Evolutionary conservation across 2,888 invertebrate species (phyloP), one percentile per base, ranked within the genome.

Genomic region (Trachelus tabidus): DNA sequence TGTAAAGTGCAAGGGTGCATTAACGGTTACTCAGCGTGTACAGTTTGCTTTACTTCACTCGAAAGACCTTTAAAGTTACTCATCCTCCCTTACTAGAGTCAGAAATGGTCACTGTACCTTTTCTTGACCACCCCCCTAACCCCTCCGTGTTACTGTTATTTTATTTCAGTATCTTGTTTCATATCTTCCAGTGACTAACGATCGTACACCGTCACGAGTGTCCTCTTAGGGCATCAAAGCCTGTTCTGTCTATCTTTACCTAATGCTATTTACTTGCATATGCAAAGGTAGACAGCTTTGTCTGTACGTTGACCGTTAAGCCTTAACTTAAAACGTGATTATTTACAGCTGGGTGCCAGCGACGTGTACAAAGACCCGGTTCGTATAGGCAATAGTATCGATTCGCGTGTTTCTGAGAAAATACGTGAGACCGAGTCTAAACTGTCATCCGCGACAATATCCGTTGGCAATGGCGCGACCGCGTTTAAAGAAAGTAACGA

Each of bases 321-420:
- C 56, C 9, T 23, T 56, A 56, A 56, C 23, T 6, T 23, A 3
- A 23, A 56, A 56, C 23, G 9, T 56, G 56, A 56, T 56, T 78
- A 73, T 78, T 76, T 75, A 68, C 78, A 78, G 78, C 33, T 78
- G 76, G 78, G 73, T 56, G 76, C 33, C 30, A 75, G 37, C 23
- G 77, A 37, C n/a, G 33, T 73, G 68, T 77, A 34, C 69, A 75
- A 75, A 77, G 75, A 69, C 71, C 9, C 34, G 12, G 34, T 33
- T 34, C n/a, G 31, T 78, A 75, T 81, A 78, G 75, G 82, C 81
- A 81, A 81, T 79, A 87, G 83, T 33, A 76, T 80, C 75, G 82
- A 78, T 81, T 80, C 82, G 78, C 73, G 82, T 82, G 75, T 75
- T 69, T 80, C 77, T 35, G 77, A 82, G 78, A 83, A 80, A 77